These are phyloP conservation scores for Spizaetus ornatus DNA, from an alignment of 2,113 vertebrate species.

Conservation along the genomic window DNA sequence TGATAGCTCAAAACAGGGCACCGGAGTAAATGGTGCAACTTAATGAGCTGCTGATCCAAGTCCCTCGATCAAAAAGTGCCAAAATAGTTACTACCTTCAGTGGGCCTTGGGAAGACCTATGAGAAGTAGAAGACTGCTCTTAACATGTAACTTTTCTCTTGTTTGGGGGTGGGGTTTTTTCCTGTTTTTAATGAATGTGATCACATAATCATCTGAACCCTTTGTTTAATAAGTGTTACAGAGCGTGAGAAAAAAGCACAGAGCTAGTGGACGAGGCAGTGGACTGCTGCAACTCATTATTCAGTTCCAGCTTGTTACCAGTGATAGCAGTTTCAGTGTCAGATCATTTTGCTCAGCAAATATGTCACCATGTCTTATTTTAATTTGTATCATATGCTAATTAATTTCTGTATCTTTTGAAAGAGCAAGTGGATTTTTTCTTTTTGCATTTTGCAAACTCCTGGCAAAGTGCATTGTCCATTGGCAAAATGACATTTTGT, in stretches of 20 bases:
- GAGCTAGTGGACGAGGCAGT: background rate
- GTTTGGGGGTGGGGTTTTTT: fast-evolving
- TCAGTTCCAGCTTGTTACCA: background rate
- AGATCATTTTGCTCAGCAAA: background rate
- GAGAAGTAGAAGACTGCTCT: background rate
- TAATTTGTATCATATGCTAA: background rate
- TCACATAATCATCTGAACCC: background rate
- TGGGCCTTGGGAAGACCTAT: background rate
- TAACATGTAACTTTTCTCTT: background rate
- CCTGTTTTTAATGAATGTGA: background rate
- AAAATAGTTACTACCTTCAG: background rate
- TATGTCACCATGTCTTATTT: background rate
- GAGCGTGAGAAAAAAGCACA: background rate
- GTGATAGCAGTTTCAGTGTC: background rate
- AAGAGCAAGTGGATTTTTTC: background rate
- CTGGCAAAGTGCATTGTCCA: background rate
- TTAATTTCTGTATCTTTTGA: background rate
- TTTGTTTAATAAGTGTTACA: background rate
- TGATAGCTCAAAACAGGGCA: background rate
- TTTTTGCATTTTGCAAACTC: background rate
- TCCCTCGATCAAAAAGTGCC: background rate
- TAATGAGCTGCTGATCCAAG: background rate
- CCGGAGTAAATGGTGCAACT: background rate
- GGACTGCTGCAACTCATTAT: background rate
- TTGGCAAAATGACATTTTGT: background rate